Base-by-base conservation (phyloP, 2,888 invertebrate genomes). In the Lasioglossum oenotherae region DNA sequence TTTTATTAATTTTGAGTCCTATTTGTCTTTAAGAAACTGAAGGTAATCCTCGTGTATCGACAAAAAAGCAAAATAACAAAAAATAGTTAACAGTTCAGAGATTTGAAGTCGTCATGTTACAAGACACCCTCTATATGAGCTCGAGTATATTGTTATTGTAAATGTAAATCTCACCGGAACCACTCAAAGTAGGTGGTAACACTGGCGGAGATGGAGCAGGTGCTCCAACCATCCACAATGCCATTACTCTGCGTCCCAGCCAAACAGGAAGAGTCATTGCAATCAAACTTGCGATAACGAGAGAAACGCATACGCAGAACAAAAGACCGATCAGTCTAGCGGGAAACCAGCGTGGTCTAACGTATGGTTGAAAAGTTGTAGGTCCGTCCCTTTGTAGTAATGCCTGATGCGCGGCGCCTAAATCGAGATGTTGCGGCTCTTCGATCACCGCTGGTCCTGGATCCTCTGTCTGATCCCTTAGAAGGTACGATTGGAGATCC, bases 231-330 rank as follows among this genome's bases (percentile, higher is more conserved):
- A 98, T 96, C 98, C 98, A 98, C 8, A 98, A 92, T 1, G 98
- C 97, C 98, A 99, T 98, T 35, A 98, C 97, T 91, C 97, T 97
- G 23, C 99, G 97, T 2, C 99, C 99, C 87, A 99, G 96, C 95
- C 98, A 98, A 23, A 99, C 99, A 23, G 99, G 99, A 72, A 99
- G 96, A 2, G 99, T 97, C 94, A 98, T 96, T 67, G 98, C 98
- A 35, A 98, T 95, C 1, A 99, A 96, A 93, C 99, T 99, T 67
- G 98, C 98, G 67, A 98, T 94, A 2, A 99, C 98, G 79, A 99
- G 96, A 0, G 99, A 99, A 2, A 97, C 94, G 91, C 98, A 98
- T 91, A 99, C 98, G 49, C 98, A 96, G 0, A 97, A 95, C 75
- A 99, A 95, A 41, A 99, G 95, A 3, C 96, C 96, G 31, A 96